Evolutionary conservation across 2,888 invertebrate species (phyloP).

Genomic region (Villa cingulata): DNA sequence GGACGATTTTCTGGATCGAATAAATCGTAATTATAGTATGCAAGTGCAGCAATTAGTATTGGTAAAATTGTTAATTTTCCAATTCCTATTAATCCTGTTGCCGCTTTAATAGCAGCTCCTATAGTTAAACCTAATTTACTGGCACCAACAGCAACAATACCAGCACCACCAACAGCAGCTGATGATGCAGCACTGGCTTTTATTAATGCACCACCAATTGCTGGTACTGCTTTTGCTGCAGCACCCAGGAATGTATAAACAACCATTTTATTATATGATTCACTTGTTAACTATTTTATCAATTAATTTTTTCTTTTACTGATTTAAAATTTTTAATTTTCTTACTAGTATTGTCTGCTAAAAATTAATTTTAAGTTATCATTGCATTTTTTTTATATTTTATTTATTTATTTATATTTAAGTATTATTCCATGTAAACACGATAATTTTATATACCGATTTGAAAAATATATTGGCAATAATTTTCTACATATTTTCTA

Average conservation of each 20-base stretch:
- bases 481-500: too few relatives aligned
- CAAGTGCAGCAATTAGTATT: slow-evolving; percentile 57
- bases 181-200: slow-evolving; percentile 32
- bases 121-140: slow-evolving; percentile 33
- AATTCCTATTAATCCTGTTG: slow-evolving; percentile 53
- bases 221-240: slow-evolving; percentile 23
- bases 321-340: not conserved
- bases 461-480: too few relatives aligned
- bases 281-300: not conserved
- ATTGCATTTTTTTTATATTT: slow-evolving; percentile 5
- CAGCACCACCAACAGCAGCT: slow-evolving; percentile 16
- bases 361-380: slow-evolving; percentile 1
- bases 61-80: slow-evolving; percentile 63
- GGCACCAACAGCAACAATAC: slow-evolving; percentile 36
- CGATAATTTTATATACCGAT: too few relatives aligned
- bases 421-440: too few relatives aligned
- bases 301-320: not conserved
- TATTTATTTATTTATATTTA: too few relatives aligned
- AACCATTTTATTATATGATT: slow-evolving; percentile 20
- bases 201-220: slow-evolving; percentile 27
- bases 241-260: slow-evolving; percentile 26
- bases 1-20: slow-evolving; percentile 75
- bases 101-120: slow-evolving; percentile 54
- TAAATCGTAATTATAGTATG: slow-evolving; percentile 73
- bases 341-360: not conserved